Evolutionary conservation across 1,140 invertebrate genomes (phyloP), one percentile per base, ranked within the genome.

Genomic region (Drosophila fuyamai): DNA sequence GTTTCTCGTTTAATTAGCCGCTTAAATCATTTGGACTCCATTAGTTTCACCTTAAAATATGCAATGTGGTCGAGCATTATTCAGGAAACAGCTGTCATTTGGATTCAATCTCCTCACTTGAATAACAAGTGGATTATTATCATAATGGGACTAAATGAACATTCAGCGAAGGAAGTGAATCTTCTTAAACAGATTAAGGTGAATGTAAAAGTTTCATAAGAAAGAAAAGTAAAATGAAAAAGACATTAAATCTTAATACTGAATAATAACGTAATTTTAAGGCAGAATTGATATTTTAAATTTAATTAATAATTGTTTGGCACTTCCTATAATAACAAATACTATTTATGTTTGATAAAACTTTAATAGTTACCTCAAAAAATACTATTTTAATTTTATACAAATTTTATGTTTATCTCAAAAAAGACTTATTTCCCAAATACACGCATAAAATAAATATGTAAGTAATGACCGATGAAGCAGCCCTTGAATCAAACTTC

Each of bases 1-100:
- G 51, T 54, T 74, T 58, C 35, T 57, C 35, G 54, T 56, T 74
- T 74, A 74, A 80, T 80, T 75, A 75, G 44, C 9, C 46, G n/a
- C 44, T 68, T 54, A 66, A 53, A 38, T 36, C 18, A 66, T 66
- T 68, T 16, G 4, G 18, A 53, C 32, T 59, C 13, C 16, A 43
- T 43, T 16, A 41, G 59, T 73, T 71, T 32, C n/a, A 40, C 43
- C 44, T 73, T 38, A 12, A 75, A 74, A 56, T 75, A 65, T 16
- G 55, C 54, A 59, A 16, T 18, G 10, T 13, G 54, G 38, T 29
- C 38, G 13, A 56, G 16, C 1, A 46, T 60, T 60, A 63, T 27
- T 60, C 38, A 36, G 38, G 32, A 27, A 65, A 36, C 36, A 65
- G 32, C 18, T 46, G 65, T 10, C 23, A 14, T 9, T n/a, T n/a